Evolutionary conservation across 2,888 invertebrate species (phyloP).

Genomic region (Fabriciana adippe): DNA sequence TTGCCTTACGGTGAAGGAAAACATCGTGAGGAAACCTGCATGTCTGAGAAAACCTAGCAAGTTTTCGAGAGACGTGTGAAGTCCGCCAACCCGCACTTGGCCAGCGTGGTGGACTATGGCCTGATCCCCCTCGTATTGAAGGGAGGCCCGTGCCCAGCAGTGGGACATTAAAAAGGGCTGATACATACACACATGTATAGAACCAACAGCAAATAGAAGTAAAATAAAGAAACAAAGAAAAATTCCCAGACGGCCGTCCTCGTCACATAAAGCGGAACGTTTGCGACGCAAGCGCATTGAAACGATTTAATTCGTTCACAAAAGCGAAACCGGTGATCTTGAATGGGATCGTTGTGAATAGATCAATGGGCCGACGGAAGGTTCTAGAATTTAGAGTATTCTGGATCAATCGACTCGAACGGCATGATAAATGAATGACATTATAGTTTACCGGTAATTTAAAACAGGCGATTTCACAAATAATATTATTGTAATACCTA

Average conservation of each 20-base stretch:
- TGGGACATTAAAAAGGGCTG: too few species aligned
- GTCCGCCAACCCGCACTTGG: too few species aligned
- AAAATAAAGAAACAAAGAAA: conserved; percentile 9
- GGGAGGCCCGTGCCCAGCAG: too few species aligned
- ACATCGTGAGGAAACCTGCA: too few species aligned
- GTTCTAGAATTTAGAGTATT: neutral
- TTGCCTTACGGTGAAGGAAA: too few species aligned
- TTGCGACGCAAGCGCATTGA: conserved; percentile 38
- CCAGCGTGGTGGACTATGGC: too few species aligned
- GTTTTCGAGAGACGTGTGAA: too few species aligned
- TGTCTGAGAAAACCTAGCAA: too few species aligned
- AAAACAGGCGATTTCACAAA: neutral
- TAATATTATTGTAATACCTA: too few species aligned
- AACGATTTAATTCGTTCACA: conserved; percentile 34
- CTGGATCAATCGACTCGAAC: conserved; percentile 9
- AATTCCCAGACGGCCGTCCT: conserved; percentile 34
- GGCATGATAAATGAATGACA: neutral
- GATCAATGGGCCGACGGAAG: conserved; percentile 6
- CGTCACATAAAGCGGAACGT: conserved; percentile 20
- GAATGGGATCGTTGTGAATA: conserved; percentile 28
- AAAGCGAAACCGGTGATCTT: conserved; percentile 28
- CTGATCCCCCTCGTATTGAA: too few species aligned
- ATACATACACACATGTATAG: too few species aligned
- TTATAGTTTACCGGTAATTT: neutral
- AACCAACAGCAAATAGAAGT: neutral